Conservation (phyloP, 92 coral and sea anemone species). For the Epizoanthus stellaris region DNA sequence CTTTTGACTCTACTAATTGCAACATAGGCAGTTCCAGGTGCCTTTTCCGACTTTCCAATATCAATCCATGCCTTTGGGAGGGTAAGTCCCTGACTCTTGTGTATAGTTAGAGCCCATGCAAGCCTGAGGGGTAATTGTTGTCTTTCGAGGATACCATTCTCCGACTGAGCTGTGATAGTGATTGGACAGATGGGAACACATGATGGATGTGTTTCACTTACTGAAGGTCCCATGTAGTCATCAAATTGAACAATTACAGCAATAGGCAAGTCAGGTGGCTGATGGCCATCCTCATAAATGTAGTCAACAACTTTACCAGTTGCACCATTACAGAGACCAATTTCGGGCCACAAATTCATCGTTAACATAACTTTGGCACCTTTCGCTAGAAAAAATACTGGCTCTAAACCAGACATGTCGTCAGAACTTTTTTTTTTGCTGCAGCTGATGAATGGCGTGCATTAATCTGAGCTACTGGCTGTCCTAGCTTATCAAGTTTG, state of each 20-base stretch:
- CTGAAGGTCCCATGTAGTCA: slow-evolving; percentile 36
- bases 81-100: slow-evolving; percentile 17
- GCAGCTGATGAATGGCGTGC: too few species aligned
- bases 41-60: slow-evolving; percentile 16
- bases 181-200: slow-evolving; percentile 23
- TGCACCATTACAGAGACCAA: not conserved
- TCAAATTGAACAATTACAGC: slow-evolving; percentile 36
- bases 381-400: too few species aligned
- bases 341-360: not conserved
- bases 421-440: too few species aligned
- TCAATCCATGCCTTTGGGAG: slow-evolving; percentile 23
- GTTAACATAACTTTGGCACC: too few species aligned
- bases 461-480: too few species aligned
- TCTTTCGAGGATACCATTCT: slow-evolving; percentile 24
- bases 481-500: too few species aligned
- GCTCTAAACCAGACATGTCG: too few species aligned
- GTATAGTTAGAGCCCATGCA: slow-evolving; percentile 28
- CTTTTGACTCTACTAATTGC: slow-evolving; percentile 21
- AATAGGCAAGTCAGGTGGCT: slow-evolving; percentile 39
- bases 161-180: slow-evolving; percentile 28
- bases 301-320: not conserved
- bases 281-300: slow-evolving; percentile 26
- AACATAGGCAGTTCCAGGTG: slow-evolving; percentile 21
- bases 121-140: slow-evolving; percentile 26
- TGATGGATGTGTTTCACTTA: slow-evolving; percentile 16